Base-by-base conservation (phyloP, 92 coral and sea anemone species). In the Bergia puertoricense region DNA sequence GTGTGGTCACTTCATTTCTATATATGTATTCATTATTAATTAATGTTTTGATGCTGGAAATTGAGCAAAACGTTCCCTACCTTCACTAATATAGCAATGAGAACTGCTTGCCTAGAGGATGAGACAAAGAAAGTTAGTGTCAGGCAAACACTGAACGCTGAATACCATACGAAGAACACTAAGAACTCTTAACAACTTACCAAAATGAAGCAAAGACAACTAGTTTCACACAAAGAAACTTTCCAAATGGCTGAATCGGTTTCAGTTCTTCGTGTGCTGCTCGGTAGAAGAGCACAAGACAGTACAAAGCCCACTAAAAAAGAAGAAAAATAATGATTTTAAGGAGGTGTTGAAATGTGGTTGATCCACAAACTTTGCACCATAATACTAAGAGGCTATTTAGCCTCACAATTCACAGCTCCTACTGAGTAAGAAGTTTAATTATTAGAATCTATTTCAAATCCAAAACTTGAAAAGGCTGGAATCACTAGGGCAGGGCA, bases 151-250 rank as follows among this genome's bases (percentile, higher is more conserved):
- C 37, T 36, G 9, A 3, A 67, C 39, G 0, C 8, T 38, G 15
- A 14, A 45, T 16, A 42, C n/a, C 9, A 38, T 3, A 18, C 16
- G 5, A 62, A 76, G 22, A 37, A 30, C 7, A 74, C 8, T 43
- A 39, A 22, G 30, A 39, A 88, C 30, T 66, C 71, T 13, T 40
- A 44, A 37, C 16, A 44, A 72, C 98, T 91, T 81, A 96, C 98
- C 97, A 94, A 80, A 96, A 96, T 20, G 98, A 94, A 56, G 98
- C 98, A 94, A 96, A 94, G 41, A 96, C 98, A 80, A 96, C 98
- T 85, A 94, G 91, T 80, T 96, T 96, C 23, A 96, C 95, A 86
- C 98, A 96, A 41, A 96, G 93, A 76, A 96, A 96, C 72, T 94
- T 94, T 62, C 96, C 97, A 89, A 96, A 96, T 76, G 98, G 97